Percentiles rank a stretch among this genome's conserved stretches.
These are phyloP conservation scores for Lepidotrigona ventralis DNA, from an alignment of 1,140 invertebrate genomes.

Conservation along the genomic window DNA sequence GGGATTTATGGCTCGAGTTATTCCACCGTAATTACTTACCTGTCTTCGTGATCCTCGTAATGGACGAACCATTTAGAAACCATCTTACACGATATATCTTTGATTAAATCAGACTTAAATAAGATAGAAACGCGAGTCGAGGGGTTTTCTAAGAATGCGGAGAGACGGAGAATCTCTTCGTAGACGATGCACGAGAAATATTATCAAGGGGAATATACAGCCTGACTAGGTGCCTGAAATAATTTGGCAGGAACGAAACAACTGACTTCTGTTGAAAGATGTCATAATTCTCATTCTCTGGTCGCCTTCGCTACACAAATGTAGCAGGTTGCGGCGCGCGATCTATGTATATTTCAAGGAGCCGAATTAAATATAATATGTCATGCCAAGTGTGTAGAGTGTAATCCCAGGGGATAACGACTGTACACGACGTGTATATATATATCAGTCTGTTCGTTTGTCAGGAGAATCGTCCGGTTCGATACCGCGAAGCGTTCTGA, in stretches of 20 bases:
- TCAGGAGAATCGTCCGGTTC: not conserved
- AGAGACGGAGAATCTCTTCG: not conserved
- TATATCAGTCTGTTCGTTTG: not conserved
- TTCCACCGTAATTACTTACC: too few species aligned
- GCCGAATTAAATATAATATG: conserved; percentile 22
- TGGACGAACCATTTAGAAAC: too few species aligned
- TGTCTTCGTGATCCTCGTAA: too few species aligned
- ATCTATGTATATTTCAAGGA: not conserved
- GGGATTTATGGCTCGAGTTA: too few species aligned
- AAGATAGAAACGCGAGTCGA: too few species aligned
- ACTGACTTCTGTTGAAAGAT: not conserved
- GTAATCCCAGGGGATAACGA: not conserved
- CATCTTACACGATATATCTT: too few species aligned
- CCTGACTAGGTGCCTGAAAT: not conserved
- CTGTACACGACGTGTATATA: not conserved
- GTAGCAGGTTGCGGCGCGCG: not conserved
- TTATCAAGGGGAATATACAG: not conserved
- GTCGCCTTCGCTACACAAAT: not conserved
- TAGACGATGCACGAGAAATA: too few species aligned
- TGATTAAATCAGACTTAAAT: too few species aligned
- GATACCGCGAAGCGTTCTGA: not conserved
- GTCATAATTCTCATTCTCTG: conserved; percentile 8
- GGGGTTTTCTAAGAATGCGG: too few species aligned
- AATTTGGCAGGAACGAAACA: conserved; percentile 13
- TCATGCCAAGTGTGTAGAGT: not conserved